These are phyloP conservation scores for Epizoanthus stellaris DNA, from an alignment of 92 coral and sea anemone genomes.

Conservation along the genomic window DNA sequence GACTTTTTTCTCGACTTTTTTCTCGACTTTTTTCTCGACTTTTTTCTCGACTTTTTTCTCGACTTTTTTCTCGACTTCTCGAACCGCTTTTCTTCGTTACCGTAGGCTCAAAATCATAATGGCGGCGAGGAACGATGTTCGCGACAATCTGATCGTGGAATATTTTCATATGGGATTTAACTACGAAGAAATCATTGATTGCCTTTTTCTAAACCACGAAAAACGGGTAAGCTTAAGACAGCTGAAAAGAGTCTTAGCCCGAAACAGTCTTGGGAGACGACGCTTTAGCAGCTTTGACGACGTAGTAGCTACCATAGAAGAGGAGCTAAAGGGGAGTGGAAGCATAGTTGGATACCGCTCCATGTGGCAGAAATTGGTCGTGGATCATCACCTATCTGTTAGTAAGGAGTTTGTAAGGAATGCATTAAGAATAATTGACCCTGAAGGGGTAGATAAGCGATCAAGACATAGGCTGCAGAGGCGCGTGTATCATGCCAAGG, in stretches of 20 bases:
- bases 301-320: conserved; percentile 48
- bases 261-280: conserved; percentile 53
- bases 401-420: conserved; percentile 60
- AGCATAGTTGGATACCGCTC: conserved; percentile 59
- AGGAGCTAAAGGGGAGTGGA: conserved; percentile 59
- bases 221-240: conserved; percentile 55
- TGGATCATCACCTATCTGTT: conserved; percentile 54
- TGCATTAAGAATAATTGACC: conserved; percentile 50
- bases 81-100: too few species aligned
- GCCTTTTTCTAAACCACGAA: conserved; percentile 62
- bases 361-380: conserved; percentile 61
- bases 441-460: conserved; percentile 57
- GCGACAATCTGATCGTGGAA: conserved; percentile 53
- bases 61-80: too few species aligned
- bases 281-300: conserved; percentile 54
- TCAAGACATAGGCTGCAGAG: conserved; percentile 65
- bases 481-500: conserved; percentile 64
- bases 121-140: conserved; percentile 53
- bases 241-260: conserved; percentile 54
- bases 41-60: too few species aligned
- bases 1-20: too few species aligned
- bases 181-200: conserved; percentile 56
- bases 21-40: too few species aligned
- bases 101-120: background rate
- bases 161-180: conserved; percentile 59